These are phyloP conservation scores for Smutsia gigantea DNA, from an alignment of 2,797 vertebrate species.

Conservation along the genomic window DNA sequence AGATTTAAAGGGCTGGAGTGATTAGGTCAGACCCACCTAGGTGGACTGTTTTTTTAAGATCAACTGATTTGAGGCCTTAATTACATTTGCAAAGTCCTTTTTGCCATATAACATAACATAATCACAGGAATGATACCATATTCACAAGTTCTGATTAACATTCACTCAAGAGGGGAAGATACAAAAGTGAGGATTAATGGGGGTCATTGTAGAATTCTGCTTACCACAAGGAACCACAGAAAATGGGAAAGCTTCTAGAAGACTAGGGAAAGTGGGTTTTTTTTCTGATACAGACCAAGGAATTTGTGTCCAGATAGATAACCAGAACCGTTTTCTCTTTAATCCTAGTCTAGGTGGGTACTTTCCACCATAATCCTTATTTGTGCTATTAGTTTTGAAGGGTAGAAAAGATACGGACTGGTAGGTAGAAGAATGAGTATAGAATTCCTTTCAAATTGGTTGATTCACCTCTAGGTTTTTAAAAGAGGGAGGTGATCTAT, in stretches of 20 bases:
- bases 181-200: neutral
- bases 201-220: neutral
- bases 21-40: neutral
- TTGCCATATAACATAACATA: neutral
- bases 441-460: neutral
- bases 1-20: neutral
- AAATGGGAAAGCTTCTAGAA: neutral
- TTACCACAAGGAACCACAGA: neutral
- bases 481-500: neutral
- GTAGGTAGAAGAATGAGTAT: neutral
- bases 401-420: neutral
- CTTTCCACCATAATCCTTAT: neutral
- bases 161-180: neutral
- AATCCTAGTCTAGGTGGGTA: neutral
- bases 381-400: neutral
- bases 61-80: neutral
- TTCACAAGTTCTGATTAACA: neutral
- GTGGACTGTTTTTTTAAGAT: neutral
- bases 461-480: neutral
- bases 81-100: neutral
- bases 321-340: neutral
- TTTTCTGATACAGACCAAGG: slow-evolving; percentile 14
- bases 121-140: neutral
- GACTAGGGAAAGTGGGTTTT: neutral
- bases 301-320: neutral